Evolutionary conservation across 2,888 invertebrate genomes (phyloP).

Genomic region (Neoascia interrupta): DNA sequence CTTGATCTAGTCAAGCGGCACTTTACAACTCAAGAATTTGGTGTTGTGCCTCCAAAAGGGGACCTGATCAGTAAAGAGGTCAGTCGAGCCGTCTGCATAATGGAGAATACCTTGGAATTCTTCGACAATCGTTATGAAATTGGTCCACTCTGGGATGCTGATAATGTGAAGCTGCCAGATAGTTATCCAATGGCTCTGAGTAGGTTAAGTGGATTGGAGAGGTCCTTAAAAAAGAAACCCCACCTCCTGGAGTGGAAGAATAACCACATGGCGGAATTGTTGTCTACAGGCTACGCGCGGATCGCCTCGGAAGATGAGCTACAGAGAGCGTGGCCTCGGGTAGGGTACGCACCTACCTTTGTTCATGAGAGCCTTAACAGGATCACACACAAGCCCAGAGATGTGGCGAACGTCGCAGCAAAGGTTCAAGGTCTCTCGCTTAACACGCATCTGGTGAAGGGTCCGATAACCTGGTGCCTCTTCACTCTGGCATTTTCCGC

Average conservation of each 20-base stretch:
- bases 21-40: conserved; percentile 12
- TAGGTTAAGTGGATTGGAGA: not conserved
- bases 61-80: not conserved
- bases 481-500: not conserved
- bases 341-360: not conserved
- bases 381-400: not conserved
- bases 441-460: not conserved
- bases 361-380: not conserved
- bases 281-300: not conserved
- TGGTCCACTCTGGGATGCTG: not conserved
- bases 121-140: not conserved
- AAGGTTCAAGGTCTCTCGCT: not conserved
- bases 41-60: not conserved
- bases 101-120: not conserved
- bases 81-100: not conserved
- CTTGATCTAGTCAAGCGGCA: conserved; percentile 22
- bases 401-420: not conserved
- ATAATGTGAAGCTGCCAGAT: not conserved
- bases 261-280: not conserved
- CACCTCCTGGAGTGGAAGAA: not conserved
- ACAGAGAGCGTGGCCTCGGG: not conserved
- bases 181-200: not conserved
- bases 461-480: not conserved
- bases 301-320: not conserved
- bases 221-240: not conserved